Conservation (phyloP, 2,797 vertebrate genomes). For the Diplodus sargus region DNA sequence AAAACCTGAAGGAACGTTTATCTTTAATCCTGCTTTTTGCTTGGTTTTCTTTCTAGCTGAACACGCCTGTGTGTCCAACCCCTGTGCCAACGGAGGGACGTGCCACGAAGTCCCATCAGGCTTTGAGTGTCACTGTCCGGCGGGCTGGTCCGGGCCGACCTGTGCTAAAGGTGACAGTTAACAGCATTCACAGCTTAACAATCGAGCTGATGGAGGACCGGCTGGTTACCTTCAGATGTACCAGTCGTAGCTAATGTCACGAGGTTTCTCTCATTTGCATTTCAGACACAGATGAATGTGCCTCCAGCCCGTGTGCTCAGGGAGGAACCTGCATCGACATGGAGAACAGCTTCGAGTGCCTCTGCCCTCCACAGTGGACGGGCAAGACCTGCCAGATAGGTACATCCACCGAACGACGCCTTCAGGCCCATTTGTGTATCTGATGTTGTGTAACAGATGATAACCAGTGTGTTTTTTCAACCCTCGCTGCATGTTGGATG, state of each 20-base stretch:
- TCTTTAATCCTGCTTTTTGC: neutral
- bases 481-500: conserved; percentile 44
- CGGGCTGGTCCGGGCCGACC: conserved; percentile 94
- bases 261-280: conserved; percentile 14
- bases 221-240: no score
- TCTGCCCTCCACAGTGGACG: conserved; percentile 93
- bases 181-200: no score
- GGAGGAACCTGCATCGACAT: conserved; percentile 94
- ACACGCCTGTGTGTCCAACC: conserved; percentile 95
- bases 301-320: conserved; percentile 90
- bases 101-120: conserved; percentile 92
- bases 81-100: conserved; percentile 94
- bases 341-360: conserved; percentile 92
- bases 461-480: neutral
- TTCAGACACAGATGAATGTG: conserved; percentile 94
- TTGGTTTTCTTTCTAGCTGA: conserved; percentile 83
- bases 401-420: conserved; percentile 64
- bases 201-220: no score
- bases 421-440: neutral
- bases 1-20: neutral
- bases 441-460: neutral
- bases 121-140: conserved; percentile 94
- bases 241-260: no score
- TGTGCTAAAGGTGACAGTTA: conserved; percentile 90
- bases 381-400: conserved; percentile 95